Percentiles rank a stretch among this genome's conserved stretches.
Evolutionary conservation across 2,888 invertebrate species (phyloP).

Genomic region (Oligia fasciuncula): DNA sequence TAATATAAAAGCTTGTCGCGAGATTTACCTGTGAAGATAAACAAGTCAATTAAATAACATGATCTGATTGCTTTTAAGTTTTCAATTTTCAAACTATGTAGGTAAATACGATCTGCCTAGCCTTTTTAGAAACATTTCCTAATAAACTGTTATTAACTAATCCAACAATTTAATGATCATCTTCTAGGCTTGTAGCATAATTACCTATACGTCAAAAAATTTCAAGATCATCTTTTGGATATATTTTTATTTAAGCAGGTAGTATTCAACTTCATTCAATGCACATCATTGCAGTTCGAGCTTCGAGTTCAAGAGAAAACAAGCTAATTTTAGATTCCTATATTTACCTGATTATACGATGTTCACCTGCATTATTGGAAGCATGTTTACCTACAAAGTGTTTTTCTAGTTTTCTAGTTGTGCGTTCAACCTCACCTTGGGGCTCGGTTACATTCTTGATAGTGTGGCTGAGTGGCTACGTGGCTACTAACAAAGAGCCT

Average conservation of each 20-base stretch:
- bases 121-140: no score
- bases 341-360: conserved; percentile 15
- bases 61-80: no score
- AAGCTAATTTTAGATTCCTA: conserved; percentile 38
- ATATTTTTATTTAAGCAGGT: not conserved
- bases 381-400: conserved; percentile 8
- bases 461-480: not conserved
- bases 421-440: conserved; percentile 11
- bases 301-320: conserved; percentile 18
- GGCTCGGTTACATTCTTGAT: conserved; percentile 4
- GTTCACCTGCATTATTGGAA: conserved; percentile 41
- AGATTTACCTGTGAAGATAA: no score
- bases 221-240: not conserved
- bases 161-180: not conserved
- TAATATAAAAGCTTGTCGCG: no score
- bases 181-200: no score
- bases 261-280: not conserved
- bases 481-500: conserved; percentile 22
- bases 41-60: no score
- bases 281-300: conserved; percentile 26
- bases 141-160: not conserved
- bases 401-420: conserved; percentile 7
- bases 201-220: not conserved
- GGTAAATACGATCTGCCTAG: no score
- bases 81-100: no score